These are phyloP conservation scores for Gasterosteus nipponicus DNA, from an alignment of 2,113 vertebrate species.

Conservation along the genomic window DNA sequence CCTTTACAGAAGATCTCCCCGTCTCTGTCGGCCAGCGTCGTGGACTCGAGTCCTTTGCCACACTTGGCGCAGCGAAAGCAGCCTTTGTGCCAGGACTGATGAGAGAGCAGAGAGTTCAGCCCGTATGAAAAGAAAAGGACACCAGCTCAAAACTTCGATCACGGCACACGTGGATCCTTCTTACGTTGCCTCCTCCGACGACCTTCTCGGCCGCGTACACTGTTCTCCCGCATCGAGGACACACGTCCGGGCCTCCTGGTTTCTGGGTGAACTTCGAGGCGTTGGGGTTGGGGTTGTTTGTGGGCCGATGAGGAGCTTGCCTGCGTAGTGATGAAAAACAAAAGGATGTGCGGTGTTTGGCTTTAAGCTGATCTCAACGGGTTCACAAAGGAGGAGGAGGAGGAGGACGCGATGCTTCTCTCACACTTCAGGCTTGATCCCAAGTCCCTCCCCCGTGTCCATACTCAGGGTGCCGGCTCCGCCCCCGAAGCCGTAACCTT, in stretches of 20 bases:
- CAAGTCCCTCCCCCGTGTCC: slow-evolving; percentile 89
- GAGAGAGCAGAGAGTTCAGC: background rate
- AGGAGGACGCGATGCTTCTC: slow-evolving; percentile 35
- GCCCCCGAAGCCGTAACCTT: slow-evolving; percentile 93
- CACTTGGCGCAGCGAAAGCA: slow-evolving; percentile 97
- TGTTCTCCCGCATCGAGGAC: slow-evolving; percentile 88
- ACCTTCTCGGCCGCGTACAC: slow-evolving; percentile 97
- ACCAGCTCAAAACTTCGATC: background rate
- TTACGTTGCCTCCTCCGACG: slow-evolving; percentile 92
- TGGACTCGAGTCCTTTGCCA: slow-evolving; percentile 96
- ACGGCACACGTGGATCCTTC: background rate
- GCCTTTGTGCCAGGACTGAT: slow-evolving; percentile 93
- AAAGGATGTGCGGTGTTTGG: background rate
- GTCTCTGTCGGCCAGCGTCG: slow-evolving; percentile 93
- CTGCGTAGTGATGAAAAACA: slow-evolving; percentile 42
- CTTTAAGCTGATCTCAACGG: background rate
- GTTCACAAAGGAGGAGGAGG: background rate
- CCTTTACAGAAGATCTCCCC: slow-evolving; percentile 98
- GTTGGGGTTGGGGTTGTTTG: slow-evolving; percentile 89
- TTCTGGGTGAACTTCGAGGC: slow-evolving; percentile 89
- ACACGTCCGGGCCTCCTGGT: slow-evolving; percentile 85
- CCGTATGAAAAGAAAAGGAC: too few species aligned
- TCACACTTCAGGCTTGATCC: slow-evolving; percentile 90
- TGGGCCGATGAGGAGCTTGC: slow-evolving; percentile 81
- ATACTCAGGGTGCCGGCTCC: slow-evolving; percentile 93